Conservation (phyloP, 2,113 vertebrate species). For the Sterrhoptilus dennistouni region DNA sequence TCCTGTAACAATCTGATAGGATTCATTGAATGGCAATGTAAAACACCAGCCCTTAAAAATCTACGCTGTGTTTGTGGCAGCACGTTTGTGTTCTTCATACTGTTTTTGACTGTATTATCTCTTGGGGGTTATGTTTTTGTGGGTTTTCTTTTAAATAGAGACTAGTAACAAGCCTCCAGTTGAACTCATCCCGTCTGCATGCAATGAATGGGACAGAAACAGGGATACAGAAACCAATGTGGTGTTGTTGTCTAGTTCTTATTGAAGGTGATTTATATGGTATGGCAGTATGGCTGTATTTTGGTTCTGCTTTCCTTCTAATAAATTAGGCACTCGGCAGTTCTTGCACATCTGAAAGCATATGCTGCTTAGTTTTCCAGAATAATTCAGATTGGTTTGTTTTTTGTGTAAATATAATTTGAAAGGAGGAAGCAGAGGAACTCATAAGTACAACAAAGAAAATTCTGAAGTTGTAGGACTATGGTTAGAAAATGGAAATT, state of each 20-base stretch:
- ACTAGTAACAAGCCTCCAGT: background rate
- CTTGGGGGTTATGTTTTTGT: background rate
- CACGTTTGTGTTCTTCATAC: fast-evolving
- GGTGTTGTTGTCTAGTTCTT: background rate
- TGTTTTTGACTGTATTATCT: background rate
- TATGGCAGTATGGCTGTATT: background rate
- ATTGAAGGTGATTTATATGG: background rate
- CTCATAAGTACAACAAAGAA: background rate
- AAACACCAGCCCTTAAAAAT: background rate
- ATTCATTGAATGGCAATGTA: background rate
- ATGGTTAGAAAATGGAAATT: background rate
- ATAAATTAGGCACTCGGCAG: background rate
- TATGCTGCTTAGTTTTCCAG: background rate
- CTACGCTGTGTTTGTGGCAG: fast-evolving
- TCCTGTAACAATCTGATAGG: background rate
- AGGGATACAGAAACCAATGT: fast-evolving
- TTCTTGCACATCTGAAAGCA: background rate
- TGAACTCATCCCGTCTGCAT: background rate
- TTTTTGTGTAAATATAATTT: background rate
- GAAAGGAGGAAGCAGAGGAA: background rate
- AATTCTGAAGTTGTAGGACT: background rate
- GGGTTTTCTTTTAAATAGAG: background rate
- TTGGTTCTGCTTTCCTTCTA: background rate
- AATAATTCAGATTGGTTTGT: background rate
- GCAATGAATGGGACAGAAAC: background rate